Conservation (phyloP, 2,888 invertebrate species). For the Hirtodrosophila trivittata region DNA sequence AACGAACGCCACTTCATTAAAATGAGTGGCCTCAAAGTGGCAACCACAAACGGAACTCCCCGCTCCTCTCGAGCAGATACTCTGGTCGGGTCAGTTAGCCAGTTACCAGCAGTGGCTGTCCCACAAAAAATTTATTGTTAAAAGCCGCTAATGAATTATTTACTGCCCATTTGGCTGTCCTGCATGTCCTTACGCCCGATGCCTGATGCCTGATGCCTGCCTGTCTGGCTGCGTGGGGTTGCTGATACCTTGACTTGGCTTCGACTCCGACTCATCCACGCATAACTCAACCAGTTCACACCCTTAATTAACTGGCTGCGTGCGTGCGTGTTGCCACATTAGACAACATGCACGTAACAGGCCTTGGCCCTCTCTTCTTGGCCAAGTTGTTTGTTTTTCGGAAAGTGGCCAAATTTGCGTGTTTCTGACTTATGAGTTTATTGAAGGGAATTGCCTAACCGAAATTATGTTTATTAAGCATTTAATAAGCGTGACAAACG, state of each 20-base stretch:
- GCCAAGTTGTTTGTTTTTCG: constrained; percentile 42
- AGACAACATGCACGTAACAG: constrained; percentile 31
- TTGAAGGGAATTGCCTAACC: constrained; percentile 46
- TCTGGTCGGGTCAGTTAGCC: constrained; percentile 15
- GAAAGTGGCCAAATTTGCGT: constrained; percentile 61
- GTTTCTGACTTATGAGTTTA: constrained; percentile 33
- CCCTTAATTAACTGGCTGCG: constrained; percentile 79
- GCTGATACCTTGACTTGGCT: constrained; percentile 28
- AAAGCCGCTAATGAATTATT: constrained; percentile 81
- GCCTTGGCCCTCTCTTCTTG: constrained; percentile 30
- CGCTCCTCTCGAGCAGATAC: constrained; percentile 1
- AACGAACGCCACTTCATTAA: constrained; percentile 64
- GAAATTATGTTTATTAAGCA: constrained; percentile 70
- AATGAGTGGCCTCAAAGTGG: constrained; percentile 56
- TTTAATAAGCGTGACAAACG: constrained; percentile 60
- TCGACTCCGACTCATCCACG: constrained; percentile 47
- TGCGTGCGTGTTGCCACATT: constrained; percentile 62
- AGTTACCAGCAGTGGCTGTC: constrained; percentile 35
- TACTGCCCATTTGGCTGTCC: constrained; percentile 63
- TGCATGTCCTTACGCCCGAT: constrained; percentile 40
- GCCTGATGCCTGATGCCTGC: background rate
- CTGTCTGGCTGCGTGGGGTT: constrained; percentile 7
- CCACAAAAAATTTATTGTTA: constrained; percentile 75
- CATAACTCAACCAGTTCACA: constrained; percentile 81
- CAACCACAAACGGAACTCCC: constrained; percentile 6